Conservation (phyloP, 2,797 vertebrate species). For the Enteromius paludinosus region DNA sequence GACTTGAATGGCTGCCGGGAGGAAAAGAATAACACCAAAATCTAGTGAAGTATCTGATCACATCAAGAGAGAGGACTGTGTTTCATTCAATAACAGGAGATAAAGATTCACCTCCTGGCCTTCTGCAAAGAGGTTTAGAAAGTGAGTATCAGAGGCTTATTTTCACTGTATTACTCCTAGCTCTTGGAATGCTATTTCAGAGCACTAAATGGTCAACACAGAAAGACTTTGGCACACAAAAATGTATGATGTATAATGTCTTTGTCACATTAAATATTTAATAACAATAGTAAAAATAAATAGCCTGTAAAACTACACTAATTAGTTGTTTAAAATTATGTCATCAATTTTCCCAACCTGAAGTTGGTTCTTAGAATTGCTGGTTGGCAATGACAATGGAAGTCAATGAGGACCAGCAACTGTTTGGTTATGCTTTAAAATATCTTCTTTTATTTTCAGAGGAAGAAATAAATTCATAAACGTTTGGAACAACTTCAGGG, state of each 20-base stretch:
- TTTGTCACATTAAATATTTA: not conserved
- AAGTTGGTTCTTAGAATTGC: too few species aligned
- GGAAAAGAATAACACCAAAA: constrained; percentile 14
- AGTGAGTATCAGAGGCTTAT: constrained; percentile 14
- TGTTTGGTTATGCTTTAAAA: not conserved
- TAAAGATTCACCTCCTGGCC: constrained; percentile 33
- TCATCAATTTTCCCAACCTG: too few species aligned
- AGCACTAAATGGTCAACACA: constrained; percentile 5
- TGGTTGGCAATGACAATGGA: not conserved
- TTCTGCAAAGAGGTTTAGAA: constrained; percentile 14
- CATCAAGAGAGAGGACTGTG: not conserved
- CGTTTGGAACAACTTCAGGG: not conserved
- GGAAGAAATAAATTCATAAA: not conserved
- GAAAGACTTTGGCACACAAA: not conserved
- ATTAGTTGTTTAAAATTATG: not conserved
- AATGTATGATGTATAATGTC: not conserved
- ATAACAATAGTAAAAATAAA: not conserved
- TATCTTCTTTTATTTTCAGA: not conserved
- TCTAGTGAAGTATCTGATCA: constrained; percentile 37
- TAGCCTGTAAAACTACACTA: too few species aligned
- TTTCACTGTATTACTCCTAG: constrained; percentile 3
- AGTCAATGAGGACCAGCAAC: not conserved
- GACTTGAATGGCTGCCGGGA: constrained; percentile 38
- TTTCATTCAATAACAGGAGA: constrained; percentile 42
- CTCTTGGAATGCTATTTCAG: not conserved